Evolutionary conservation across 2,113 vertebrate species (phyloP).

Genomic region (Euleptes europaea): DNA sequence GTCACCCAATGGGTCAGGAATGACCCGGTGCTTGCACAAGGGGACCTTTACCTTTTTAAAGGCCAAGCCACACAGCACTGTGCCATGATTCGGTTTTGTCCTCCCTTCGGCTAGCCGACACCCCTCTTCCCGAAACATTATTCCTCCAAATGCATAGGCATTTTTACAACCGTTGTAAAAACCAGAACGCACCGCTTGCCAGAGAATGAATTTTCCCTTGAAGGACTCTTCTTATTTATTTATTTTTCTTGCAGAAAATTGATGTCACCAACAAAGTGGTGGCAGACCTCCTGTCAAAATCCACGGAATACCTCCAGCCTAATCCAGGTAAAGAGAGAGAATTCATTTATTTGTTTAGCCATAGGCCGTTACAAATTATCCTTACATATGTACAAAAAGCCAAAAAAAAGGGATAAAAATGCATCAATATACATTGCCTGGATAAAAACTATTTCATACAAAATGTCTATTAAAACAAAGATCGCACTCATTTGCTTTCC

Average conservation of each 20-base stretch:
- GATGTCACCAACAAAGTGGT: slow-evolving; percentile 93
- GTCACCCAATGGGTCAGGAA: no score
- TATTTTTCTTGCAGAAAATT: slow-evolving; percentile 84
- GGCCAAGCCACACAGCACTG: not conserved
- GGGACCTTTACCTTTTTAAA: not conserved
- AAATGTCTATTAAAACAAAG: no score
- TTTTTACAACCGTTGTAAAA: not conserved
- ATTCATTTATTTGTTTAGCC: no score
- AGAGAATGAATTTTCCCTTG: not conserved
- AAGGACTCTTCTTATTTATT: not conserved
- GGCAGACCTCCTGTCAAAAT: slow-evolving; percentile 89
- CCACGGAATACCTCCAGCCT: slow-evolving; percentile 93
- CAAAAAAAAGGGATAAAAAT: no score
- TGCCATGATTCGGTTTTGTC: not conserved
- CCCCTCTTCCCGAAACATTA: not conserved
- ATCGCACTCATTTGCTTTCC: no score
- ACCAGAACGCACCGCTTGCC: not conserved
- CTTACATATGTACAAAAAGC: no score
- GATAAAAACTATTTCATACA: no score
- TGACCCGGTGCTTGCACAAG: no score
- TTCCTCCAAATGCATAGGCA: not conserved
- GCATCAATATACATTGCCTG: no score
- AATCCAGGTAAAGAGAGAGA: slow-evolving; percentile 92
- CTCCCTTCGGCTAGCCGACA: no score
- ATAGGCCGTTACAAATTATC: no score